Percentiles rank a stretch among this genome's conserved stretches.
These are phyloP conservation scores for Phyllopteryx taeniolatus DNA, from an alignment of 2,113 vertebrate species.

Conservation along the genomic window DNA sequence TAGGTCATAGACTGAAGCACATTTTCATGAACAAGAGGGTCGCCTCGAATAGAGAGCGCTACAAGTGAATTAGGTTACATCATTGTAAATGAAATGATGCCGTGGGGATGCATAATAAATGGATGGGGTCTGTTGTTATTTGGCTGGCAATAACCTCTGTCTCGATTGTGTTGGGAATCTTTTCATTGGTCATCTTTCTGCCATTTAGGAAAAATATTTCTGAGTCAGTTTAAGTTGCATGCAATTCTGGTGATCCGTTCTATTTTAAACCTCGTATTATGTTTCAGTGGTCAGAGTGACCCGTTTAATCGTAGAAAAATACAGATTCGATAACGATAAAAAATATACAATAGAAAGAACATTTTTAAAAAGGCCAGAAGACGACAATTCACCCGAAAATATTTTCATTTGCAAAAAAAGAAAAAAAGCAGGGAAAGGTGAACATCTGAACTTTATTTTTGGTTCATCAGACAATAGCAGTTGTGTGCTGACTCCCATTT, in stretches of 20 bases:
- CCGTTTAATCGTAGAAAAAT: no score
- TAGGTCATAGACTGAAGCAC: conserved; percentile 42
- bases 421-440: no score
- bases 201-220: neutral
- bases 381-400: no score
- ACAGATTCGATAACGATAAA: no score
- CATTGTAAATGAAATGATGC: neutral
- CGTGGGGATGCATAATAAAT: neutral
- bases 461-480: no score
- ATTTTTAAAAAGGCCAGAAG: no score
- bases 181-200: no score
- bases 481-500: no score
- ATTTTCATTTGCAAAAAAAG: no score
- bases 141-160: no score
- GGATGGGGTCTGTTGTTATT: neutral
- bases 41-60: neutral
- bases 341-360: no score
- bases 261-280: neutral
- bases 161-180: neutral
- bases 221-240: neutral
- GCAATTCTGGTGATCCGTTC: neutral
- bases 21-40: neutral
- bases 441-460: no score
- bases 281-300: neutral
- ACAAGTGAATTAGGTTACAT: neutral